phyloP scores from a whole-genome alignment of 2,113 vertebrate species.

The Anser cygnoides region DNA sequence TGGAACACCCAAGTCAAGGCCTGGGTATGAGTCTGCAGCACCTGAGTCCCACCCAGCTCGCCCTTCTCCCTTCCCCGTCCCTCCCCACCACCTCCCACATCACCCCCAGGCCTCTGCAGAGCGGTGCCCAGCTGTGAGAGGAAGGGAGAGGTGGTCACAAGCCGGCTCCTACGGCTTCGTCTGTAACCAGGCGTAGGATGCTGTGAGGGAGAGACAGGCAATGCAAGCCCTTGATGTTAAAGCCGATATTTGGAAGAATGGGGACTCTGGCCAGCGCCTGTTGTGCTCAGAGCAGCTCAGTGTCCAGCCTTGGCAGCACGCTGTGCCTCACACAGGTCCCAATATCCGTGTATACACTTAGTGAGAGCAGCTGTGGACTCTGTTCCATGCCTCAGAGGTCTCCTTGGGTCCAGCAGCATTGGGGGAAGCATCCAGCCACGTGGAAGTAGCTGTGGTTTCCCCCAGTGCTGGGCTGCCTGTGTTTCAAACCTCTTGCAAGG shows the following conservation, averaged over 20 bases:
- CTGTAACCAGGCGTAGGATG: not conserved
- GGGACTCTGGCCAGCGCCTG: not conserved
- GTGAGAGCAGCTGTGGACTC: not conserved
- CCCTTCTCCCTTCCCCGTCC: not conserved
- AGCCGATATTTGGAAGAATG: not conserved
- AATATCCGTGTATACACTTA: accelerated
- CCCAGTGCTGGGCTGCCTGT: accelerated
- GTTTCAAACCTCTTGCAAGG: not conserved
- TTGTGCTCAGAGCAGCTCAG: no score
- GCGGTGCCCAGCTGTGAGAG: not conserved
- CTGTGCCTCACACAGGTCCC: not conserved
- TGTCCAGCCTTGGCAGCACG: not conserved
- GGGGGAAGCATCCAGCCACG: not conserved
- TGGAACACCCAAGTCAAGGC: constrained; percentile 71
- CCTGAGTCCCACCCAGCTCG: not conserved
- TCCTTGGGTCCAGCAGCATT: not conserved
- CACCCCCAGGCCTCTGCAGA: not conserved
- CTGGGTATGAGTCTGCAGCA: constrained; percentile 81
- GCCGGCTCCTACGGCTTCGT: not conserved
- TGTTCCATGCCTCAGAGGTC: not conserved
- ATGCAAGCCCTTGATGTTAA: no score
- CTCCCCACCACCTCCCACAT: not conserved
- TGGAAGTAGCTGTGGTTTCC: not conserved
- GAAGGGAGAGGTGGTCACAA: not conserved
- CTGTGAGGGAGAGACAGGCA: not conserved